Evolutionary conservation across 2,113 vertebrate species (phyloP).

Genomic region (Atlantisia rogersi): DNA sequence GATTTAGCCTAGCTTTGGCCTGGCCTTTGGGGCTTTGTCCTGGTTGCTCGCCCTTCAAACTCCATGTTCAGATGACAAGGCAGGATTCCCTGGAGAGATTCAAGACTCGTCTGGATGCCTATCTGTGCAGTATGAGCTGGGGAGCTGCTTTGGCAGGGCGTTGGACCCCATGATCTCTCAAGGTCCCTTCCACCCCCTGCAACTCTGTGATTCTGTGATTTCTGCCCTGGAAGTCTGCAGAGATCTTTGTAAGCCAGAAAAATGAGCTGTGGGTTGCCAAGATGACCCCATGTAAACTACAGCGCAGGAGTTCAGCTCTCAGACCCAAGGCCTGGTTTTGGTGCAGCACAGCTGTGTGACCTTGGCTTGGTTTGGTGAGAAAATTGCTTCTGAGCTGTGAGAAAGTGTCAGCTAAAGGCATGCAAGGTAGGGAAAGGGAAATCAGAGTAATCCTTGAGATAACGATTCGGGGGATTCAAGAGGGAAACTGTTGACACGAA

Average conservation of each 20-base stretch:
- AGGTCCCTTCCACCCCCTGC: too few relatives aligned
- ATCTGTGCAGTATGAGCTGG: too few relatives aligned
- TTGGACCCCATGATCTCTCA: too few relatives aligned
- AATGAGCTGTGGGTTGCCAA: conserved; percentile 10
- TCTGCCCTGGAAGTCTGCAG: background rate
- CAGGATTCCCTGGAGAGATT: background rate
- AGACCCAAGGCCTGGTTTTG: background rate
- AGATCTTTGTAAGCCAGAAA: background rate
- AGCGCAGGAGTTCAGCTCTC: background rate
- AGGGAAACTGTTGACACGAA: background rate
- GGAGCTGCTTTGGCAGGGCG: too few relatives aligned
- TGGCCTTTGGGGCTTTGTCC: background rate
- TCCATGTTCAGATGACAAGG: background rate
- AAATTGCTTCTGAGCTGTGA: conserved; percentile 45
- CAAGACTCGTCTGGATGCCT: too few relatives aligned
- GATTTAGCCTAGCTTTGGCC: background rate
- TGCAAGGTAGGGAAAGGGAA: background rate
- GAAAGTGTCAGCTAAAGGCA: background rate
- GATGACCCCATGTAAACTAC: conserved; percentile 35
- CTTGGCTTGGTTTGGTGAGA: conserved; percentile 50
- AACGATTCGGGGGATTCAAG: background rate
- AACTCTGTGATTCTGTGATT: background rate
- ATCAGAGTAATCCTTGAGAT: background rate
- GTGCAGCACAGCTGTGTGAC: conserved; percentile 49
- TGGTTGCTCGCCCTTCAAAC: background rate